phyloP scores from a whole-genome alignment of 2,888 invertebrate genomes.

The Catotricha subobsoleta region DNA sequence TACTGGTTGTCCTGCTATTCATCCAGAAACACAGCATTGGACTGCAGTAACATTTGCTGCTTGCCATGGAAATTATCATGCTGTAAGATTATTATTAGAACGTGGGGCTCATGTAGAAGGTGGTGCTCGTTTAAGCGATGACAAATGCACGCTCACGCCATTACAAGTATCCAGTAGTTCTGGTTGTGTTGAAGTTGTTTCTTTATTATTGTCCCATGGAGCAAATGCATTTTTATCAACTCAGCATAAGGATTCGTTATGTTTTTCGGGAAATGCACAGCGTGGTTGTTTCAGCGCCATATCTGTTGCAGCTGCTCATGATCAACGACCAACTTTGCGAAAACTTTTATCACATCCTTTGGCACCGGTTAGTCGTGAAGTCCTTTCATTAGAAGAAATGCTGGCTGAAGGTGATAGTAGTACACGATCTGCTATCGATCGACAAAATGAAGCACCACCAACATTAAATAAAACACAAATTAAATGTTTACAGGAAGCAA shows the following conservation, averaged over 20 bases:
- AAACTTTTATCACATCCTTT: conserved; percentile 59
- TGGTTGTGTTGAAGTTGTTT: conserved; percentile 63
- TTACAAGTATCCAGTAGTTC: conserved; percentile 72
- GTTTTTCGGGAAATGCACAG: conserved; percentile 72
- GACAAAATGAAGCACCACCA: conserved; percentile 24
- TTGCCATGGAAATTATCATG: conserved; percentile 36
- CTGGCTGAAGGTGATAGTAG: conserved; percentile 58
- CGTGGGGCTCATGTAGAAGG: conserved; percentile 74
- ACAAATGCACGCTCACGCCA: conserved; percentile 73
- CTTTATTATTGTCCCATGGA: conserved; percentile 61
- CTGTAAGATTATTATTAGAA: conserved; percentile 52
- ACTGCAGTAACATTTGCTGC: conserved; percentile 73
- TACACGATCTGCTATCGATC: conserved; percentile 20
- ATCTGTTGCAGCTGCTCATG: conserved; percentile 78
- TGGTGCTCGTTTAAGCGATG: conserved; percentile 63
- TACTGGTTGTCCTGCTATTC: conserved; percentile 34
- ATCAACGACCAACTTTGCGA: conserved; percentile 59
- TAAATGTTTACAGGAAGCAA: conserved; percentile 74
- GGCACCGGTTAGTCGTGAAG: conserved; percentile 47
- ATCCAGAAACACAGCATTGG: conserved; percentile 64
- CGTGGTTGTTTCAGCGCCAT: conserved; percentile 77
- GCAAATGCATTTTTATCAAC: conserved; percentile 80
- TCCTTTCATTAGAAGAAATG: conserved; percentile 75
- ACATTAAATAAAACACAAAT: conserved; percentile 62
- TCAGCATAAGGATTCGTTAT: conserved; percentile 61